Evolutionary conservation across 2,797 vertebrate species (phyloP), one percentile per base, ranked within the genome.

Genomic region (Brotula barbata): DNA sequence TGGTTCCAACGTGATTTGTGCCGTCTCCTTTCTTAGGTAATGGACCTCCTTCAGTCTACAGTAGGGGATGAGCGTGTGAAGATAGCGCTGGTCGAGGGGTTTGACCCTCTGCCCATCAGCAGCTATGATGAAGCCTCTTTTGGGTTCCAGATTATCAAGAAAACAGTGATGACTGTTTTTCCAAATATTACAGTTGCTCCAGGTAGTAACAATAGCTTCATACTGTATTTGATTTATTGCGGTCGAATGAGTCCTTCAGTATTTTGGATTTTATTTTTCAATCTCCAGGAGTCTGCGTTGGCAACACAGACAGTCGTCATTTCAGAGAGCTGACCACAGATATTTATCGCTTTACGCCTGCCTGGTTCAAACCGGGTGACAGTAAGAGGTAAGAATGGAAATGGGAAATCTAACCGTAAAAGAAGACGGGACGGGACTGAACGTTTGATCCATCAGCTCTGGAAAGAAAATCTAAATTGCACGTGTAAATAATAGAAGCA

Each of bases 231-330:
- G 31, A 6, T 3, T 10, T 36, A 36, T 14, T 36, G 4, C 8
- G 2, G 34, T 36, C 9, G n/a, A n/a, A n/a, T n/a, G n/a, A n/a
- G 9, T 70, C 53, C 5, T 2, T 11, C 28, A 28, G 14, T 8
- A 7, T 2, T 44, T 31, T 34, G 55, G 6, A 57, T 62, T 0
- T 10, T 1, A 7, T 55, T 6, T 65, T 71, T 74, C 49, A 72
- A 66, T 73, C 44, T 82, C 61, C 78, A 99, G 97, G 92, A 62
- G 69, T 92, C n/a, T 97, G 94, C 63, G 37, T 96, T 37, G 94
- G 82, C 41, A 96, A 94, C 85, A 98, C 96, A 1, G 97, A 99
- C 81, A 97, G 94, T 81, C 92, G 93, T 34, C 93, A 98, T 77
- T 99, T 92, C 79, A 85, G 68, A 28, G 92, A 92, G 45, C 31